These are phyloP conservation scores for Ephydatia muelleri DNA, from an alignment of 37 sponge, comb jelly and placozoan species.

Conservation along the genomic window DNA sequence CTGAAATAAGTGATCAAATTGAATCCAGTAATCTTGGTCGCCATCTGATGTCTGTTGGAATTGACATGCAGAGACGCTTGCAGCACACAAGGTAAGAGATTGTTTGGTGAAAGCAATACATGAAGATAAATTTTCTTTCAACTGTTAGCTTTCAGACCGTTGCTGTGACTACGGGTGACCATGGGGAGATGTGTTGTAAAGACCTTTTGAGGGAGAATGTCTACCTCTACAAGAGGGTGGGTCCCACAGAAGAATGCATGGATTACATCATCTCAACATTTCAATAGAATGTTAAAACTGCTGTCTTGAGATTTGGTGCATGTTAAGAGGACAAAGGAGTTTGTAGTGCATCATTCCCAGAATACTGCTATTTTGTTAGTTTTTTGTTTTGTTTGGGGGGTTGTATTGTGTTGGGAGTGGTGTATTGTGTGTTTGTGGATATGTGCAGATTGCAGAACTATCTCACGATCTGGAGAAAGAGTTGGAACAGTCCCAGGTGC, in stretches of 20 bases:
- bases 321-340: background rate
- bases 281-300: too few species aligned
- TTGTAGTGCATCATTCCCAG: background rate
- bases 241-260: background rate
- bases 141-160: background rate
- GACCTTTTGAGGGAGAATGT: constrained; percentile 36
- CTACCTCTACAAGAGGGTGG: constrained; percentile 15
- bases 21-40: background rate
- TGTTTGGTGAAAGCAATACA: background rate
- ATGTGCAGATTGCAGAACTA: background rate
- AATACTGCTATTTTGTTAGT: background rate
- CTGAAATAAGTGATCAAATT: background rate
- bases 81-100: background rate
- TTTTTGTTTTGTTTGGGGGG: background rate
- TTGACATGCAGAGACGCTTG: background rate
- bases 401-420: background rate
- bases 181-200: constrained; percentile 7
- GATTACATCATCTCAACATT: too few species aligned
- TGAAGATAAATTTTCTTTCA: background rate
- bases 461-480: constrained; percentile 10
- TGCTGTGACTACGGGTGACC: background rate
- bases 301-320: background rate
- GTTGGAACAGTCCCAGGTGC: constrained; percentile 15
- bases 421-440: background rate
- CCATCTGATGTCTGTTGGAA: background rate